These are phyloP conservation scores for Erpornis zantholeuca DNA, from an alignment of 2,113 vertebrate genomes.

Conservation along the genomic window DNA sequence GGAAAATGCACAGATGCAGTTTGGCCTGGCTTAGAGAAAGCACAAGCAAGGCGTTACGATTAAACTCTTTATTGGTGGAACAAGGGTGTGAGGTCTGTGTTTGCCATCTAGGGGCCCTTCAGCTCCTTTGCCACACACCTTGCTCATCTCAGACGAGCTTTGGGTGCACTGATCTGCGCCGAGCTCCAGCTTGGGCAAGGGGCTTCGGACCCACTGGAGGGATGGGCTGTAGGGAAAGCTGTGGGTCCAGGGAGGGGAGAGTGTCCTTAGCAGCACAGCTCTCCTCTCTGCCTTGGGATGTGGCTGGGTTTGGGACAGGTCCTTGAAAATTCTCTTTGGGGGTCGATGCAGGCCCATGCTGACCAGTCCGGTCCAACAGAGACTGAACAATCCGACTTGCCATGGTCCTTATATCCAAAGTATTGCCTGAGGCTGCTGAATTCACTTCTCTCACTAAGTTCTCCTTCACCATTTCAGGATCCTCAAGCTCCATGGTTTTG, in stretches of 20 bases:
- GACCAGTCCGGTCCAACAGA: too few species aligned
- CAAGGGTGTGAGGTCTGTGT: background rate
- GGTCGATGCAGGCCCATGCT: too few species aligned
- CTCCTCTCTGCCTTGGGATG: background rate
- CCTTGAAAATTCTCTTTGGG: too few species aligned
- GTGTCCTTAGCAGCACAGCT: background rate
- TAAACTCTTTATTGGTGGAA: background rate
- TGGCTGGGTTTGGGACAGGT: background rate
- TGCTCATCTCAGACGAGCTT: accelerated
- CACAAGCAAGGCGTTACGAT: background rate
- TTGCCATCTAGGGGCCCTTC: background rate
- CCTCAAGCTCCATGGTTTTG: too few species aligned
- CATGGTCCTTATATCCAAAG: too few species aligned
- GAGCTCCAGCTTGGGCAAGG: background rate
- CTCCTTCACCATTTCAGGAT: background rate
- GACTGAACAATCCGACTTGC: too few species aligned
- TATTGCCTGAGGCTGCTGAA: too few species aligned
- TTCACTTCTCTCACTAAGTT: background rate
- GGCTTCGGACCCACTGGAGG: accelerated
- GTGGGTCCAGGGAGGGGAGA: background rate
- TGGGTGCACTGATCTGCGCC: too few species aligned
- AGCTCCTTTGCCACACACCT: background rate
- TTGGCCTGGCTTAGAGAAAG: background rate
- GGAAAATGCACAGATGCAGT: background rate
- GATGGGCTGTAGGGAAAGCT: background rate